phyloP scores from a whole-genome alignment of 2,888 invertebrate species.

The Drosophila kokeensis region DNA sequence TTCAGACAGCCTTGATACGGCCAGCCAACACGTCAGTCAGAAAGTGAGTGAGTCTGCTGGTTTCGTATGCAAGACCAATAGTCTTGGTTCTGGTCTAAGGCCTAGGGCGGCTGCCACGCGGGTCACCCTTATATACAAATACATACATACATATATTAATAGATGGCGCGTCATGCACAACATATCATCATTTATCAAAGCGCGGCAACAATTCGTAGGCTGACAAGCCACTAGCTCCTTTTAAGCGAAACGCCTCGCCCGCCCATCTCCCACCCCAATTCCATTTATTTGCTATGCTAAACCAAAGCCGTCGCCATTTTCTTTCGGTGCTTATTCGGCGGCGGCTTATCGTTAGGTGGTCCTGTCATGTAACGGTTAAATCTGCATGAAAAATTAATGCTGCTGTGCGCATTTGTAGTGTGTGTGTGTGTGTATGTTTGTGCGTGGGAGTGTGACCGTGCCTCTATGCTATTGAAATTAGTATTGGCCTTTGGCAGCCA shows the following conservation, averaged over 20 bases:
- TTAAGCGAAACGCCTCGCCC: neutral
- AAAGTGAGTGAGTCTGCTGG: slow-evolving; percentile 22
- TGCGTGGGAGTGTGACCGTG: neutral
- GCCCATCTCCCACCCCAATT: neutral
- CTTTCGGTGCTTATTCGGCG: slow-evolving; percentile 35
- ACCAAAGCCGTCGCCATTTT: slow-evolving; percentile 63
- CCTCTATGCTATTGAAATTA: slow-evolving; percentile 50
- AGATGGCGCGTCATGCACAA: slow-evolving; percentile 75
- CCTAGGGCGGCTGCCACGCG: neutral
- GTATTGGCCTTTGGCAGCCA: slow-evolving; percentile 49
- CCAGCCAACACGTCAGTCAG: slow-evolving; percentile 31
- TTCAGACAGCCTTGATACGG: neutral
- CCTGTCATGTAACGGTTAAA: slow-evolving; percentile 78
- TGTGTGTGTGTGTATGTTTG: neutral
- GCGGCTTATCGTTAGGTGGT: slow-evolving; percentile 65
- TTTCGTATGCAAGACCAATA: slow-evolving; percentile 13
- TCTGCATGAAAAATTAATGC: slow-evolving; percentile 79
- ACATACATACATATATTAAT: slow-evolving; percentile 8
- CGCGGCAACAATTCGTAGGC: slow-evolving; percentile 61
- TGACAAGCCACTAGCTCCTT: slow-evolving; percentile 36
- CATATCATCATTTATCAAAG: slow-evolving; percentile 78
- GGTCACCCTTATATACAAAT: neutral
- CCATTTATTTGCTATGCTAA: slow-evolving; percentile 2
- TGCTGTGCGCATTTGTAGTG: slow-evolving; percentile 20
- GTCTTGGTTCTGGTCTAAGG: slow-evolving; percentile 7